A percentile compares a stretch with the other conserved stretches of the same genome.
These are phyloP conservation scores for Otis tarda DNA, from an alignment of 2,113 vertebrate genomes.

Conservation along the genomic window DNA sequence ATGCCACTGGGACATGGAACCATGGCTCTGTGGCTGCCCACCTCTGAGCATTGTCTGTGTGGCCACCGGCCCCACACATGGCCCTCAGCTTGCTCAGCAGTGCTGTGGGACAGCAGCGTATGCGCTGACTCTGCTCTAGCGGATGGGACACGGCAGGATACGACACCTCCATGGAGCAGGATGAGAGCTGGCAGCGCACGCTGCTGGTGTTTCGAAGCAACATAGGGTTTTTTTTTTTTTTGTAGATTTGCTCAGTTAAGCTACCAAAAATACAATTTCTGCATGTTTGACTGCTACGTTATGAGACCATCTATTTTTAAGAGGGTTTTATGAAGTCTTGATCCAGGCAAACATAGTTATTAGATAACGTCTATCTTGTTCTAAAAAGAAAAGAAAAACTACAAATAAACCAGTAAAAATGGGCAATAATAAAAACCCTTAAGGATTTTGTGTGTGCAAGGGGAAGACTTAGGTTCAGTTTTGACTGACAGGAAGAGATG, in stretches of 20 bases:
- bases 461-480: neutral
- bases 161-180: rapidly evolving
- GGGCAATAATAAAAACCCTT: neutral
- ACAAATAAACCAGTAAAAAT: neutral
- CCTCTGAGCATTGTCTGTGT: neutral
- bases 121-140: rapidly evolving
- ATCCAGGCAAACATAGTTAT: neutral
- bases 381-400: neutral
- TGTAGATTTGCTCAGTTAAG: neutral
- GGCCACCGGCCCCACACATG: rapidly evolving
- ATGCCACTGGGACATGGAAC: rapidly evolving
- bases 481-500: neutral
- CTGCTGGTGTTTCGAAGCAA: neutral
- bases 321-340: neutral
- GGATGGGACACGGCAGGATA: neutral
- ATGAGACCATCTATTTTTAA: neutral
- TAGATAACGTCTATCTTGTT: neutral
- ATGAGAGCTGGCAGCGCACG: rapidly evolving
- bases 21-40: neutral
- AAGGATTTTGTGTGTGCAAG: neutral
- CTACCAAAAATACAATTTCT: neutral
- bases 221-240: neutral
- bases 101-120: neutral
- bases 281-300: neutral
- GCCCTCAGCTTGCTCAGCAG: neutral